Base-by-base conservation (phyloP, 2,113 vertebrate genomes). In the Carettochelys insculpta region DNA sequence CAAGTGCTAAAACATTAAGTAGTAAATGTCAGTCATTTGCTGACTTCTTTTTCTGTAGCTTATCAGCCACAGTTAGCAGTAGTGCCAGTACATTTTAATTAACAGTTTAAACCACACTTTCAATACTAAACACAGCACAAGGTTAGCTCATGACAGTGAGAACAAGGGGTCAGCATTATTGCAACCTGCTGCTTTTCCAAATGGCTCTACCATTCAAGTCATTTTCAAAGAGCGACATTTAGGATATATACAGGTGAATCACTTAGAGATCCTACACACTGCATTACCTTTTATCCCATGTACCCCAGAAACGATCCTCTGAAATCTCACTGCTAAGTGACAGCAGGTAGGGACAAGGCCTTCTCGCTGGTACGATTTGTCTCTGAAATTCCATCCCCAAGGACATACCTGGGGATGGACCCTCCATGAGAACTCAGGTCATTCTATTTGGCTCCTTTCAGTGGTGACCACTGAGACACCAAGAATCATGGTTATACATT, bases 401-500 rank as follows among this genome's bases (percentile, higher is more conserved):
- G 31, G 13, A 78, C 2, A 29, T 51, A 77, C 20, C 8, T 41
- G 29, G n/a, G n/a, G n/a, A 22, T 51, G 77, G 76, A 38, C 48
- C n/a, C 11, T n/a, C 13, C 58, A 14, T 61, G 31, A 78, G 20
- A 22, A 78, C 34, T 52, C 34, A 51, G 24, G 48, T 78, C 48
- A 38, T 7, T 24, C 19, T 38, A 22, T 73, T 43, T 73, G 77
- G 38, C 14, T 53, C 38, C 50, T 54, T 54, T 80, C 29, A 17
- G 14, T 41, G 38, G 12, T 79, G 50, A 54, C 25, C 8, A n/a
- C 19, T 53, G 24, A 79, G 51, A 38, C n/a, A 79, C 12, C 77
- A 61, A 71, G 51, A 53, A 53, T 38, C 34, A 41, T 38, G 76
- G 0, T 0, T 79, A 71, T 68, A 83, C 31, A 3, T 10, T 68